Evolutionary conservation across 2,797 vertebrate genomes (phyloP), one percentile per base, ranked within the genome.

Genomic region (Delichon dasypus): DNA sequence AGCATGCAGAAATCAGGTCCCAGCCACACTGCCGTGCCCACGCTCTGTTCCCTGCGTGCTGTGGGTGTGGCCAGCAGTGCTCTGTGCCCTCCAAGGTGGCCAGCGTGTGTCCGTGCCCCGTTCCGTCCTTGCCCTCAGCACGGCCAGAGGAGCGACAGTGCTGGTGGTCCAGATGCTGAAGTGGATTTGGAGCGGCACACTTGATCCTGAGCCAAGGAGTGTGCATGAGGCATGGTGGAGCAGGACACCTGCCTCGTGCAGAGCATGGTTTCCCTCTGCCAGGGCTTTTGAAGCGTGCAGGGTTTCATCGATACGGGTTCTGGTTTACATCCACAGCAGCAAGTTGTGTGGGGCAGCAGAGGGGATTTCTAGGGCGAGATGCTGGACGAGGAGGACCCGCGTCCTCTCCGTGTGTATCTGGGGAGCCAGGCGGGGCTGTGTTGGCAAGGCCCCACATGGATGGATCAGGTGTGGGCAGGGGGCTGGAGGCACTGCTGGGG

Each of bases 201-300:
- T 58, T 30, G 36, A 9, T 66, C 53, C 58, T 55, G 75, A 60
- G 6, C 40, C 22, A 40, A 10, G 1, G 0, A 9, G 30, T 6
- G 6, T 3, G 8, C 14, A 0, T 0, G 5, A 3, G 50, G 67
- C 0, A 4, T 13, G 4, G 0, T 0, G 42, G 54, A 29, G 66
- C 34, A 57, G 61, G 53, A 7, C 10, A 4, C 9, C 51, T 3
- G 29, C 16, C n/a, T 38, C 29, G 38, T 47, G 47, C 38, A 7
- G 3, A 30, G 76, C 0, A 2, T 26, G 38, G 9, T 15, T n/a
- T 48, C 50, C 23, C 44, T 76, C 48, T 70, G 44, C 47, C 45
- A 15, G 26, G 54, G 55, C 38, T 61, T 36, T 20, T 27, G 14
- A 6, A 45, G 47, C 8, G 2, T 5, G 40, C n/a, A 14, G 2